phyloP scores from a whole-genome alignment of 2,888 invertebrate species.

The Drosophila colorata region DNA sequence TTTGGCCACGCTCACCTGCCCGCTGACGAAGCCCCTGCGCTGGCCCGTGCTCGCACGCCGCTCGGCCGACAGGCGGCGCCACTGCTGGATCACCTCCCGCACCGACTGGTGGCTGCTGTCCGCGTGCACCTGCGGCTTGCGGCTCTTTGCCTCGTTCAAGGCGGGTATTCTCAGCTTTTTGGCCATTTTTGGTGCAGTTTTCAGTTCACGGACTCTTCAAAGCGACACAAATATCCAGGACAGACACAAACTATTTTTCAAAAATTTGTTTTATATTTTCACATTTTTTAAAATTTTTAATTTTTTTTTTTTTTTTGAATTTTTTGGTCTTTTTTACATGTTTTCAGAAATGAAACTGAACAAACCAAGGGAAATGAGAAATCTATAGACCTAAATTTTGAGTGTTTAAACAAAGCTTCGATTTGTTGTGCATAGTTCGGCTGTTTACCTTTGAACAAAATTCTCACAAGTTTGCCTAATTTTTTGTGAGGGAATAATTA shows the following conservation, averaged over 20 bases:
- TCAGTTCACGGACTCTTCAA: too few relatives aligned
- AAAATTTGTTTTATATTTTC: too few relatives aligned
- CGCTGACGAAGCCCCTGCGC: background rate
- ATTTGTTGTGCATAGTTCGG: too few relatives aligned
- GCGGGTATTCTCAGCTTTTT: background rate
- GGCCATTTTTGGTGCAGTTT: background rate
- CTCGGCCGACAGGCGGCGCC: constrained; percentile 11
- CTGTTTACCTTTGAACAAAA: too few relatives aligned
- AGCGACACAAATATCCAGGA: too few relatives aligned
- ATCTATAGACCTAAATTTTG: background rate
- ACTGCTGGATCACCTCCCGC: background rate
- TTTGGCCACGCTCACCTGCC: too few relatives aligned
- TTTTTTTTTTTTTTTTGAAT: background rate
- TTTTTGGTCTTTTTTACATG: background rate
- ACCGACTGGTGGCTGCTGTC: constrained; percentile 23
- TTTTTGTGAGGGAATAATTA: too few relatives aligned
- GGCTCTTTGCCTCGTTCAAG: accelerated
- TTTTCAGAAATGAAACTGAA: background rate
- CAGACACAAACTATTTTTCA: too few relatives aligned
- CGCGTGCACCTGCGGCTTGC: background rate
- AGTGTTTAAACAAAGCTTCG: background rate
- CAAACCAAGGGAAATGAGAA: background rate
- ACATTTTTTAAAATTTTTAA: background rate
- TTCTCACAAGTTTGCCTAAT: too few relatives aligned
- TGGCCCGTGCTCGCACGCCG: background rate